A percentile compares a stretch with the other conserved stretches of the same genome.
These are phyloP conservation scores for Naja naja DNA, from an alignment of 2,113 vertebrate genomes.

Conservation along the genomic window DNA sequence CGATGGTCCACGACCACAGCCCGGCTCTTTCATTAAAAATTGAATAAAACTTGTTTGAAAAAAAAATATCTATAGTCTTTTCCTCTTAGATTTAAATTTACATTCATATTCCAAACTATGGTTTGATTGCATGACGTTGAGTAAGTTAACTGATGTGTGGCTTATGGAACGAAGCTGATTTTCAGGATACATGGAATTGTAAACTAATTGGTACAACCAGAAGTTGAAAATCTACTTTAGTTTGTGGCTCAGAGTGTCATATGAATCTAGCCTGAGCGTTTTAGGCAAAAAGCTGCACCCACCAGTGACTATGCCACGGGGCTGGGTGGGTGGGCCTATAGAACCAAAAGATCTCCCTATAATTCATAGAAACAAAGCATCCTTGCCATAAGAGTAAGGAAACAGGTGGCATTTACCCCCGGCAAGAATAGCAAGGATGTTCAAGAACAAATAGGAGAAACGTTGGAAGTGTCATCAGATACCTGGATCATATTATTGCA, in stretches of 20 bases:
- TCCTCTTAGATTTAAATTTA: no score
- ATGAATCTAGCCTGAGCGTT: neutral
- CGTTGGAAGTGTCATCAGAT: no score
- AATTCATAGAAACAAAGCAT: neutral
- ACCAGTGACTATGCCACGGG: neutral
- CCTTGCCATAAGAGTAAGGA: neutral
- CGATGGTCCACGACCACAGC: no score
- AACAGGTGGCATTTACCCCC: no score
- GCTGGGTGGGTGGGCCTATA: neutral
- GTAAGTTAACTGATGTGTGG: neutral
- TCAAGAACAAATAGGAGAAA: no score
- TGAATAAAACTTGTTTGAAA: no score
- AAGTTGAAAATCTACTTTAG: neutral
- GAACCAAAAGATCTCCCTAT: no score
- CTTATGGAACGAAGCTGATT: neutral
- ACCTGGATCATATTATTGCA: no score
- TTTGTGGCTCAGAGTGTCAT: neutral
- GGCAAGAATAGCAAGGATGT: no score
- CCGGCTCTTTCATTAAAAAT: no score
- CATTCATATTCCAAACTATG: no score
- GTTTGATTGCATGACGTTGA: neutral
- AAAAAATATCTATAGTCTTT: no score
- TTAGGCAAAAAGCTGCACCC: neutral
- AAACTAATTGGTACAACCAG: neutral
- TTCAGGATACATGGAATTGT: neutral